phyloP scores from a whole-genome alignment of 1,140 invertebrate species.

The Aleiodes sp. region DNA sequence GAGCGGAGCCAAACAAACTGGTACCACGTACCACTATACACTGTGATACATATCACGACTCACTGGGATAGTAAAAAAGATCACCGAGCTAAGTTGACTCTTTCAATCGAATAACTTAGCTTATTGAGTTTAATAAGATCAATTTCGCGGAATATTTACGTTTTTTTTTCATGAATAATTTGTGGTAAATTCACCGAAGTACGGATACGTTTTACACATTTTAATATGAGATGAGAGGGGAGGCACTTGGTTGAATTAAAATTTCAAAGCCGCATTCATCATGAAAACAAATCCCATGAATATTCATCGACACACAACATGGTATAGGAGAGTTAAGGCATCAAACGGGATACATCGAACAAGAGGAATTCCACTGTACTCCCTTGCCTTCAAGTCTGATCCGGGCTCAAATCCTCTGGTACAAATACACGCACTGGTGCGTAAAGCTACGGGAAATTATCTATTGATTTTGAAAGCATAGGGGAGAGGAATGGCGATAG shows the following conservation, averaged over 20 bases:
- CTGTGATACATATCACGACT: constrained; percentile 16
- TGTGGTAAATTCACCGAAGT: constrained; percentile 4
- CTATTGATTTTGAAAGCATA: constrained; percentile 38
- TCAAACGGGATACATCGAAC: not conserved
- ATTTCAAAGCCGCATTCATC: constrained; percentile 3
- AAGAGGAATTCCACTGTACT: not conserved
- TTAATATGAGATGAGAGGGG: not conserved
- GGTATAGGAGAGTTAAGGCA: not conserved
- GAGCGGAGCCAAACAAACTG: constrained; percentile 23
- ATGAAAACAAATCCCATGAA: constrained; percentile 2
- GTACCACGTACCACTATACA: constrained; percentile 1
- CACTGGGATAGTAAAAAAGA: constrained; percentile 5
- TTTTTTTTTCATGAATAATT: constrained; percentile 15
- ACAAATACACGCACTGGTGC: not conserved
- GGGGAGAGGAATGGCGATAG: not conserved
- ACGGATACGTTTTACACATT: not conserved
- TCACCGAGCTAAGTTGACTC: constrained; percentile 12
- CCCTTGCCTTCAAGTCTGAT: constrained; percentile 5
- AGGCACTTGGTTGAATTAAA: constrained; percentile 2
- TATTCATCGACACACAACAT: constrained; percentile 4
- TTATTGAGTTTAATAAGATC: not conserved
- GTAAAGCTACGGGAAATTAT: constrained; percentile 52
- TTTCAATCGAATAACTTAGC: not conserved
- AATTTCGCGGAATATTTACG: no score
- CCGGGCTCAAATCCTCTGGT: not conserved